Conservation (phyloP, 2,797 vertebrate species). For the Pipistrellus pygmaeus region DNA sequence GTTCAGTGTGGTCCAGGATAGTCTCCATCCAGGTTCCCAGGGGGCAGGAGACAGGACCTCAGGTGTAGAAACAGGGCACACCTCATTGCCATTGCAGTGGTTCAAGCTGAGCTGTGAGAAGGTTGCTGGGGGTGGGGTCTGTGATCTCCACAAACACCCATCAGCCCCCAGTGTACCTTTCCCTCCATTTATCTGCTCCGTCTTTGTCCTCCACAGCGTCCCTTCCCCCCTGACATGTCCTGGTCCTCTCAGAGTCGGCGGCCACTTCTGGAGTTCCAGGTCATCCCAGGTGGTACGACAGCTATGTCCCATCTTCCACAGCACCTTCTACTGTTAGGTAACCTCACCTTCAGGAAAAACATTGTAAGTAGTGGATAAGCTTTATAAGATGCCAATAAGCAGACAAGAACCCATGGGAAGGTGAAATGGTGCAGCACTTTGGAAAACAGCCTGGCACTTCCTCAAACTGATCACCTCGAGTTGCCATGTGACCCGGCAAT, state of each 20-base stretch:
- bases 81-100: rapidly evolving
- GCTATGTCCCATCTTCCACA: neutral
- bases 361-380: rapidly evolving
- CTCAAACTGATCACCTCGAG: neutral
- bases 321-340: neutral
- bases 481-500: rapidly evolving
- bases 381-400: neutral
- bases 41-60: neutral
- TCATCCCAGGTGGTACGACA: neutral
- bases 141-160: neutral
- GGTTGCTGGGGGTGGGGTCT: rapidly evolving
- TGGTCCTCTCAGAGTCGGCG: rapidly evolving
- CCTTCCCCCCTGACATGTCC: neutral
- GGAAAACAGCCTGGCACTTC: neutral
- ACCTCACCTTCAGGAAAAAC: neutral
- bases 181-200: too few species aligned
- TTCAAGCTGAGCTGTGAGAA: neutral
- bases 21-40: neutral
- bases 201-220: rapidly evolving
- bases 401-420: neutral
- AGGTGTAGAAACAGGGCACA: neutral
- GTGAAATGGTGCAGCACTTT: neutral
- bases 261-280: neutral
- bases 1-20: neutral
- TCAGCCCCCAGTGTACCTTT: neutral